Conservation (phyloP, 1,140 invertebrate genomes). For the Sesamia nonagrioides region DNA sequence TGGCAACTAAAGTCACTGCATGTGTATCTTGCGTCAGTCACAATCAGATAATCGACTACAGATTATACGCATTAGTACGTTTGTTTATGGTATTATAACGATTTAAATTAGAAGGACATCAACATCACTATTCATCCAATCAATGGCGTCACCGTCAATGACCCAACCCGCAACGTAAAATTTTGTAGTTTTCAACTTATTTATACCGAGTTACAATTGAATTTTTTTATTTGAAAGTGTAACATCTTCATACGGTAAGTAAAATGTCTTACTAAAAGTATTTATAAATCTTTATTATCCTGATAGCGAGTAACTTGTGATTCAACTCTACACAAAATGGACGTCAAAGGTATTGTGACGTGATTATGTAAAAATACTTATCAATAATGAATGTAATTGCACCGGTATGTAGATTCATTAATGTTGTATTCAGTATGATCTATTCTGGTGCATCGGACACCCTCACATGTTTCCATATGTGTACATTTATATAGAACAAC, state of each 20-base stretch:
- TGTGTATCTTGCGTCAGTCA: too few species aligned
- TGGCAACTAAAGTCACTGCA: too few species aligned
- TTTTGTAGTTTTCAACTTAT: slow-evolving; percentile 68
- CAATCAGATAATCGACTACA: slow-evolving; percentile 6
- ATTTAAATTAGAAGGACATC: slow-evolving; percentile 5
- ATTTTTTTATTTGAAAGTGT: slow-evolving; percentile 58
- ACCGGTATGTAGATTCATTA: slow-evolving; percentile 25
- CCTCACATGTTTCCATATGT: background rate
- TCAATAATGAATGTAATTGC: slow-evolving; percentile 34
- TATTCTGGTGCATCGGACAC: background rate
- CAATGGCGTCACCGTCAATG: slow-evolving; percentile 82
- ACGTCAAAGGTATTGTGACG: slow-evolving; percentile 82
- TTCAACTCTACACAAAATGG: slow-evolving; percentile 79
- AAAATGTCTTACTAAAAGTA: slow-evolving; percentile 43
- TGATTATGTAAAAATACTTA: slow-evolving; percentile 80
- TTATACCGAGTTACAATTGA: slow-evolving; percentile 57
- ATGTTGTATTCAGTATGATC: background rate
- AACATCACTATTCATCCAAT: slow-evolving; percentile 58
- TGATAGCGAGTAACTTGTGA: slow-evolving; percentile 51
- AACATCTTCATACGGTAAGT: slow-evolving; percentile 69
- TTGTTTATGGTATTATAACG: background rate
- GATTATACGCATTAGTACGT: background rate
- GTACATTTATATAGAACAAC: slow-evolving; percentile 46
- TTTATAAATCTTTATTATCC: slow-evolving; percentile 13
- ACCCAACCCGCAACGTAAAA: slow-evolving; percentile 69